phyloP scores from a whole-genome alignment of 1,140 invertebrate species.

The Zaprionus lachaisei region DNA sequence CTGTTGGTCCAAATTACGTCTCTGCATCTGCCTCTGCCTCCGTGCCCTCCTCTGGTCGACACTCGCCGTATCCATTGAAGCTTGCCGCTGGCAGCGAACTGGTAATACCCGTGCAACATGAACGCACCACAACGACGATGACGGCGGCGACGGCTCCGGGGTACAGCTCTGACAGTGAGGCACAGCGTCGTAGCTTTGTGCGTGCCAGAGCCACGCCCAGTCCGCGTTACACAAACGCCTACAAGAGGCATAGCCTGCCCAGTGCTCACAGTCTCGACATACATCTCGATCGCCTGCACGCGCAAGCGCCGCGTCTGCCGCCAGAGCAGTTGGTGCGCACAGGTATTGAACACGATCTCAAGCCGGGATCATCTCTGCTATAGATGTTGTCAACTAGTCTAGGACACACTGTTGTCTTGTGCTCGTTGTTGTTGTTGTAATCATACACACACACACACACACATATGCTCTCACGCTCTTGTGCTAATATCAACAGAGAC shows the following conservation, averaged over 20 bases:
- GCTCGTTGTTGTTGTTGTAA: conserved; percentile 22
- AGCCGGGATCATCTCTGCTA: conserved; percentile 30
- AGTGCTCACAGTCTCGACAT: conserved; percentile 80
- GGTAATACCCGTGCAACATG: conserved; percentile 79
- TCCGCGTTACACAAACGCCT: conserved; percentile 60
- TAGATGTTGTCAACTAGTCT: conserved; percentile 76
- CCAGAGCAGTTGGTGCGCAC: conserved; percentile 66
- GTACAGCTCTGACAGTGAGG: conserved; percentile 74
- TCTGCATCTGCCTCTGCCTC: conserved; percentile 85
- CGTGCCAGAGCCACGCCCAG: conserved; percentile 83
- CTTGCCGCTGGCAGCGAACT: conserved; percentile 70
- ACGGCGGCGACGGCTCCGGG: conserved; percentile 32
- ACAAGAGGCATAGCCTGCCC: conserved; percentile 85
- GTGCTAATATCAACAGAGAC: conserved; percentile 5
- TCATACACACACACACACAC: conserved; percentile 12
- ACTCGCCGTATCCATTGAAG: conserved; percentile 73
- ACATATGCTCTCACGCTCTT: not conserved
- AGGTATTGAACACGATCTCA: conserved; percentile 55
- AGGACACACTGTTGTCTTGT: conserved; percentile 46
- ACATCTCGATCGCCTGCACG: conserved; percentile 77
- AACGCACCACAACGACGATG: conserved; percentile 42
- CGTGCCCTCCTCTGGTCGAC: conserved; percentile 46
- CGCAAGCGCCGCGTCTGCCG: conserved; percentile 72
- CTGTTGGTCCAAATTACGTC: conserved; percentile 69
- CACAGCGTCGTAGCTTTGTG: conserved; percentile 85